phyloP scores from a whole-genome alignment of 2,888 invertebrate genomes.

The Leptopilina drosophilae region DNA sequence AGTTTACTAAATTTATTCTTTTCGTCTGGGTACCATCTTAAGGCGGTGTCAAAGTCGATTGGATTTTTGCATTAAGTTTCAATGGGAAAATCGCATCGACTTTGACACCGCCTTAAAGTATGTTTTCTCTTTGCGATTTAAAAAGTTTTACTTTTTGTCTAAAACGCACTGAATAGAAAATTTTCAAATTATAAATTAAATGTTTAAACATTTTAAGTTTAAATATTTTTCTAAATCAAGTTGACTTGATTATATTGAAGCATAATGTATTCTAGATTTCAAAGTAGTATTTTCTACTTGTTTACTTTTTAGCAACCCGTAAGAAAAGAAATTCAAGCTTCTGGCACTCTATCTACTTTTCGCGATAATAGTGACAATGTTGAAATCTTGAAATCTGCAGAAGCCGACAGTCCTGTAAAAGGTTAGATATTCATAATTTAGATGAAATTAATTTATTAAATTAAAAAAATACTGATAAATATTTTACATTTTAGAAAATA shows the following conservation, averaged over 20 bases:
- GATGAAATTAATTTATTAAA: not conserved
- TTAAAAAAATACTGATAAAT: not conserved
- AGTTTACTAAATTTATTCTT: not conserved
- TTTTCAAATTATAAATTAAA: not conserved
- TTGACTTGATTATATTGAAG: not conserved
- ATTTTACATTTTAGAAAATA: conserved; percentile 13
- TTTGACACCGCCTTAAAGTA: not conserved
- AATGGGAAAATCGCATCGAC: too few relatives aligned
- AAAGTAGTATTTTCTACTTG: not conserved
- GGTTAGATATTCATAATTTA: not conserved
- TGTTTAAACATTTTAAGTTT: too few relatives aligned
- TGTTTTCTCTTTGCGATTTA: not conserved
- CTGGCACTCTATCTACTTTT: not conserved
- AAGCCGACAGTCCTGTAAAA: conserved; percentile 26
- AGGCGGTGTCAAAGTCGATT: too few relatives aligned
- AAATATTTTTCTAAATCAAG: not conserved
- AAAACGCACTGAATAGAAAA: not conserved
- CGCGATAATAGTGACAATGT: not conserved
- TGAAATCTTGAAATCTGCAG: not conserved
- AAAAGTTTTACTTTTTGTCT: not conserved
- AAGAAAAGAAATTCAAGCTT: not conserved
- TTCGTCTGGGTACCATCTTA: not conserved
- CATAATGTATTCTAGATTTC: not conserved
- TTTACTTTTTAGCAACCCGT: conserved; percentile 8
- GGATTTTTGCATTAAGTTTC: too few relatives aligned